Conservation (phyloP, 1,140 invertebrate genomes). For the Euwallacea similis region DNA sequence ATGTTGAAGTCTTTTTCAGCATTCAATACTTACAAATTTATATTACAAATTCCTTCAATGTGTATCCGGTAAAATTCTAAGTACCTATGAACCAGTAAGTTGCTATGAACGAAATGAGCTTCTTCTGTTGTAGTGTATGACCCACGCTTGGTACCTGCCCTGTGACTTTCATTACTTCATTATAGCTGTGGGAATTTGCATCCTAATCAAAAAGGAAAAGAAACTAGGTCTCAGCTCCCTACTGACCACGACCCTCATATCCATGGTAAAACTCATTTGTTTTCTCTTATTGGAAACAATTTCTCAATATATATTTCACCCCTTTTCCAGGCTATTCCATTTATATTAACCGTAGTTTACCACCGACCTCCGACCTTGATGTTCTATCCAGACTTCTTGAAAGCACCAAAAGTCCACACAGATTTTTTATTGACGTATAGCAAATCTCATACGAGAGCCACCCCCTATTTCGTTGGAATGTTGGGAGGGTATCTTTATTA, state of each 20-base stretch:
- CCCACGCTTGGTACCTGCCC: conserved; percentile 74
- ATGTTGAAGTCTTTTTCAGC: too few species aligned
- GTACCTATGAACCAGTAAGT: too few species aligned
- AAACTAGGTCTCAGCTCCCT: conserved; percentile 43
- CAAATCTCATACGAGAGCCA: conserved; percentile 59
- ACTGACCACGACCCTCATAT: conserved; percentile 31
- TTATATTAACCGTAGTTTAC: conserved; percentile 56
- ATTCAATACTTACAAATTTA: too few species aligned
- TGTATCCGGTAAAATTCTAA: too few species aligned
- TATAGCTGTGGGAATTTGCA: conserved; percentile 61
- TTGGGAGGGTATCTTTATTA: conserved; percentile 56
- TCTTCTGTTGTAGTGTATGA: conserved; percentile 64
- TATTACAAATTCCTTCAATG: too few species aligned
- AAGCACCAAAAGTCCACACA: conserved; percentile 52
- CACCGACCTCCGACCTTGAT: conserved; percentile 55
- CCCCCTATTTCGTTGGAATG: conserved; percentile 60
- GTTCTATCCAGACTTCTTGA: conserved; percentile 59
- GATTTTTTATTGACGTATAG: conserved; percentile 59
- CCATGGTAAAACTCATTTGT: conserved; percentile 33
- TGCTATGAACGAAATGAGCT: too few species aligned
- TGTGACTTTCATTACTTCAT: conserved; percentile 77
- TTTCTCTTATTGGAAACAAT: too few species aligned
- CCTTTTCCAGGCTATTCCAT: conserved; percentile 50
- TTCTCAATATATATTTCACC: neutral
- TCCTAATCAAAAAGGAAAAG: conserved; percentile 55